Evolutionary conservation across 2,113 vertebrate genomes (phyloP), one percentile per base, ranked within the genome.

Genomic region (Dissostichus mawsoni): DNA sequence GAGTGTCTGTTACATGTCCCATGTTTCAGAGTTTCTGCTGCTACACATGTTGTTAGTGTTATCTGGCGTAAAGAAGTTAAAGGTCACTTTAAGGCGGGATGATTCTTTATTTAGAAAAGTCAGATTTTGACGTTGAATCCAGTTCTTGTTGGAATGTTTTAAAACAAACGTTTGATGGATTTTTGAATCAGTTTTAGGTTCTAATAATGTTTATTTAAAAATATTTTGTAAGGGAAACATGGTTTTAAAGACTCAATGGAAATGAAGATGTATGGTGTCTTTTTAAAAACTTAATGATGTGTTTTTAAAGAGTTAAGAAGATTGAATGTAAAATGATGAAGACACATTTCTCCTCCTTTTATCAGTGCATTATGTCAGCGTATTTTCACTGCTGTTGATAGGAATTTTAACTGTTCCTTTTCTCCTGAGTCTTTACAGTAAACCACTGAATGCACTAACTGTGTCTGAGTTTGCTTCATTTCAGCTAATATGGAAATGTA

Each of bases 201-300:
- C 68, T 45, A 76, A 84, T 86, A 81, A 85, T 83, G 81, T 67
- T 8, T 79, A 81, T 75, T 78, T 66, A 44, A 84, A 69, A 66
- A 41, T 51, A 1, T 14, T 44, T 73, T 69, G 36, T 47, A 45
- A 36, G 23, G 56, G 59, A 51, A 74, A 65, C 2, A 1, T 53
- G 20, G 36, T 79, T 29, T n/a, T 12, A 67, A 67, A n/a, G 62
- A 20, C 51, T 69, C 17, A 7, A 8, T 20, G n/a, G 23, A 68
- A 59, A 67, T 66, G 55, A 11, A 44, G 25, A 48, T 53, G 20
- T 4, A 13, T 33, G 33, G 23, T 44, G 36, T 47, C 36, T 4
- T 41, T 52, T 4, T 47, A 1, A 48, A 45, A 59, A 33, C 52
- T 29, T 57, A 59, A 76, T 76, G 76, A 50, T 6, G 2, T 11